Evolutionary conservation across 2,797 vertebrate species (phyloP), one percentile per base, ranked within the genome.

Genomic region (Enteromius viviparus): DNA sequence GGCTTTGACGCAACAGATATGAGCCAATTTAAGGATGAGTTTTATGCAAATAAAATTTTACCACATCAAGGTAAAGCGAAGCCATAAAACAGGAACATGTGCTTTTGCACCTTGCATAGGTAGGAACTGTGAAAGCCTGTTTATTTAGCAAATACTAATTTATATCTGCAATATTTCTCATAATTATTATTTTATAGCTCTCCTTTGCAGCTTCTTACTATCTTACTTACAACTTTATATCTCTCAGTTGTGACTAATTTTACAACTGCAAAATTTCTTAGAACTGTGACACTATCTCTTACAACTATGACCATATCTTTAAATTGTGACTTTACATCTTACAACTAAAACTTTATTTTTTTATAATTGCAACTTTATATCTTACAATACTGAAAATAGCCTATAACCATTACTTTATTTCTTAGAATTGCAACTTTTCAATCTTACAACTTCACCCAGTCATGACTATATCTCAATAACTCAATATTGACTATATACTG

Each of bases 1-100:
- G 51, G 68, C 26, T 60, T 42, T 0, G 26, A 81, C 23, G 29
- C 23, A n/a, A 45, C 49, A 55, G 15, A 19, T 37, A 7, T 26
- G 78, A 12, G 66, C 26, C 40, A 32, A 62, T 49, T 81, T 47
- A 4, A 60, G 64, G 19, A 32, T 49, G 34, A 14, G 34, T 7
- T 79, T 78, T 32, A 70, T 45, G 66, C 37, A 29, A 29, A 71
- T 17, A 17, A 47, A 55, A 62, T 10, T 58, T 45, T n/a, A 47
- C 12, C 53, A 60, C 51, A 60, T 62, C 17, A n/a, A 60, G n/a
- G 9, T 55, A 58, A 42, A 42, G 26, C 65, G 55, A 55, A 29
- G 40, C 23, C 58, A n/a, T 69, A 55, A 78, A 64, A 65, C 26
- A 23, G 7, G n/a, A 42, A 84, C 6, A 4, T 21, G 53, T 26